Conservation (phyloP, 2,797 vertebrate genomes). For the Esox lucius region DNA sequence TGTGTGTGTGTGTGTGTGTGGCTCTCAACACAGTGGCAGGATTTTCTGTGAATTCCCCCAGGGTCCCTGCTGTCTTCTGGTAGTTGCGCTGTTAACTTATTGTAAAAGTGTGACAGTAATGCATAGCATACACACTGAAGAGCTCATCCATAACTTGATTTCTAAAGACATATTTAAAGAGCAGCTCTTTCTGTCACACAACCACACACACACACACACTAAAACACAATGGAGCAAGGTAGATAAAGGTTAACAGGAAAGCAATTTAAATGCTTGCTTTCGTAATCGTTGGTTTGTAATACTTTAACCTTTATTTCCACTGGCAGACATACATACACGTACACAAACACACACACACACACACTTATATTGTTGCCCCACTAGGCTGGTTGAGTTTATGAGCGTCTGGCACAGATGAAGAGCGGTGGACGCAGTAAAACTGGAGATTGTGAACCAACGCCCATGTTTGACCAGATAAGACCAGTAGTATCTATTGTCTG, state of each 20-base stretch:
- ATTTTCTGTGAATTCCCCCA: slow-evolving; percentile 7
- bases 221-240: neutral
- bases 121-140: neutral
- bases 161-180: neutral
- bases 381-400: neutral
- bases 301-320: neutral
- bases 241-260: neutral
- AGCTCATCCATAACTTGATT: neutral
- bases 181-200: neutral
- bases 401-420: neutral
- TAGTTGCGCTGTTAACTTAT: neutral
- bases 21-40: neutral
- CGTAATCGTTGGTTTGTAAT: neutral
- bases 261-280: neutral
- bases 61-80: slow-evolving; percentile 41
- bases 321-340: neutral
- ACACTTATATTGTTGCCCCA: neutral
- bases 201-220: neutral
- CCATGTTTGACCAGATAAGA: neutral
- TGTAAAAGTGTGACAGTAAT: neutral
- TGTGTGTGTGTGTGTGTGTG: neutral
- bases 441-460: neutral
- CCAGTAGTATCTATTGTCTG: neutral
- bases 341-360: neutral
- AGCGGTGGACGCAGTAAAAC: slow-evolving; percentile 5